Percentiles rank a stretch among this genome's conserved stretches.
Conservation (phyloP, 2,113 vertebrate species). For the Gracilinanus agilis region DNA sequence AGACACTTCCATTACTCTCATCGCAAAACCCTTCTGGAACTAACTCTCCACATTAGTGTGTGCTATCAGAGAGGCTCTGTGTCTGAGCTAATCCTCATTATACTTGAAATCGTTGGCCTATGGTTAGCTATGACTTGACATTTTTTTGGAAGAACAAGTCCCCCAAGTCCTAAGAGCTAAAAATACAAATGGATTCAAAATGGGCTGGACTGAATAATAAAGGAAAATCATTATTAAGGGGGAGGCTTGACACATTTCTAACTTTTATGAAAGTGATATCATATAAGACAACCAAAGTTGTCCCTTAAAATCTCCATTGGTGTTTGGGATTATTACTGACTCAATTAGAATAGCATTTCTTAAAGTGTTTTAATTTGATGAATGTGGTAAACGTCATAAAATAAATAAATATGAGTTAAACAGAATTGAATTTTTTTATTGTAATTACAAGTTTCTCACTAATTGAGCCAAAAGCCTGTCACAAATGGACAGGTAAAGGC, state of each 20-base stretch:
- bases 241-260: not conserved
- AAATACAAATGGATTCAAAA: slow-evolving; percentile 22
- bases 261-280: not conserved
- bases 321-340: not conserved
- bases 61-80: not conserved
- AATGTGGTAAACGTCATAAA: slow-evolving; percentile 5
- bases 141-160: not conserved
- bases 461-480: slow-evolving; percentile 57
- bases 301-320: slow-evolving; percentile 18
- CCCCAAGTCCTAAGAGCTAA: not conserved
- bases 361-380: slow-evolving; percentile 49
- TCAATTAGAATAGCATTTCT: slow-evolving; percentile 3
- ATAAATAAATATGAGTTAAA: slow-evolving; percentile 50
- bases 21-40: not conserved
- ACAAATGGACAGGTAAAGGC: slow-evolving; percentile 4
- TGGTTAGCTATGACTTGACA: not conserved
- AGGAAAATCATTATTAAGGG: slow-evolving; percentile 23
- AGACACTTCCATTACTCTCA: not conserved
- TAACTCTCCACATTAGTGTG: not conserved
- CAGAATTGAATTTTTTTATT: slow-evolving; percentile 26
- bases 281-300: not conserved
- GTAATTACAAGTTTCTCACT: slow-evolving; percentile 48
- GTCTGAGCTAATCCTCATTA: not conserved
- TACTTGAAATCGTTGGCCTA: not conserved
- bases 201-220: not conserved